A percentile compares a stretch with the other conserved stretches of the same genome.
phyloP scores from a whole-genome alignment of 2,888 invertebrate genomes.

The Periphyllus acericola region DNA sequence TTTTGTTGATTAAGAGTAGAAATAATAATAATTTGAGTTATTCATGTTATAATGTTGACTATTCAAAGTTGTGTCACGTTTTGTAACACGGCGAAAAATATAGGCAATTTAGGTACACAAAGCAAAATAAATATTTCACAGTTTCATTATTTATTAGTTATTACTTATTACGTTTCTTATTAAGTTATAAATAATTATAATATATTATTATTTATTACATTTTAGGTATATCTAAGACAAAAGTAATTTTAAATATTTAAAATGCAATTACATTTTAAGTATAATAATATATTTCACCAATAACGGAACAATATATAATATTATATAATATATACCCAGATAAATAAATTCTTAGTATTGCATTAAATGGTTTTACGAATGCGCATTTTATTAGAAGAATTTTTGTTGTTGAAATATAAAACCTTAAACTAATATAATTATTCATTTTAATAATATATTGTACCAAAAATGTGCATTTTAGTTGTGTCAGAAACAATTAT shows the following conservation, averaged over 20 bases:
- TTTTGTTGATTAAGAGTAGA: not conserved
- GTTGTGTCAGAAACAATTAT: too few species aligned
- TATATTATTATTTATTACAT: not conserved
- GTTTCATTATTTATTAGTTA: too few species aligned
- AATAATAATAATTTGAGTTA: not conserved
- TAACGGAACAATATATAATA: not conserved
- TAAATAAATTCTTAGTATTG: not conserved
- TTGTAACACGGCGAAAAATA: conserved; percentile 51
- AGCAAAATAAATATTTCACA: not conserved
- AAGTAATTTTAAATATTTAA: not conserved
- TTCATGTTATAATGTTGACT: not conserved
- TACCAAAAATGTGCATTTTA: not conserved
- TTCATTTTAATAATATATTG: not conserved
- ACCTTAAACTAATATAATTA: not conserved
- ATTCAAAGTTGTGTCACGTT: not conserved
- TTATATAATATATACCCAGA: not conserved
- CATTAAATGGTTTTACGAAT: not conserved
- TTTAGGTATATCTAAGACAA: not conserved
- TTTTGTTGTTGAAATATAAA: not conserved
- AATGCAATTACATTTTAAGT: not conserved
- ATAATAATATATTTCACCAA: not conserved
- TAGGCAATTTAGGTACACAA: conserved; percentile 52
- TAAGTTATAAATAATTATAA: not conserved
- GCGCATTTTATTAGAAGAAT: not conserved
- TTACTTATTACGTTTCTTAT: not conserved